A percentile compares a stretch with the other conserved stretches of the same genome.
These are phyloP conservation scores for Casuarius casuarius DNA, from an alignment of 2,113 vertebrate species.

Conservation along the genomic window DNA sequence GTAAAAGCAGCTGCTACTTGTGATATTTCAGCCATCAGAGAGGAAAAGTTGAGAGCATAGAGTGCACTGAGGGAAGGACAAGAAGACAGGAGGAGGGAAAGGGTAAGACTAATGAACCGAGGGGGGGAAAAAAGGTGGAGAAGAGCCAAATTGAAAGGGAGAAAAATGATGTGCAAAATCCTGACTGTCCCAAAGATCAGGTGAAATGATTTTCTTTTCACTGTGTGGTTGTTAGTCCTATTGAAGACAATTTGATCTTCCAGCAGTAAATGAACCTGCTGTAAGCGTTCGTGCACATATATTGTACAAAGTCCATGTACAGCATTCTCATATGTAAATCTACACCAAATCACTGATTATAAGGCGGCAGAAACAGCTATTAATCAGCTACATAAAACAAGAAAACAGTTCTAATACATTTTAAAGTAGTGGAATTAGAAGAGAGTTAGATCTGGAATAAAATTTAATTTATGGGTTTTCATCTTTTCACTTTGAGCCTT, in stretches of 20 bases:
- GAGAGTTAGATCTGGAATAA: neutral
- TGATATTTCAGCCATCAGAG: neutral
- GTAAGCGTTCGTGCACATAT: neutral
- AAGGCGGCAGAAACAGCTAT: neutral
- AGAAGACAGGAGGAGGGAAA: neutral
- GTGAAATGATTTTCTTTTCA: neutral
- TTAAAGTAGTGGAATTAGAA: neutral
- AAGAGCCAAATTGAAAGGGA: neutral
- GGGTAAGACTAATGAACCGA: neutral
- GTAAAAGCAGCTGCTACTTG: neutral
- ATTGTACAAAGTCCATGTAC: neutral
- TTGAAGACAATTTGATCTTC: neutral
- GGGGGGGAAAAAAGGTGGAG: neutral
- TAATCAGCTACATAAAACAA: neutral
- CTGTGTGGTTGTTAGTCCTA: neutral
- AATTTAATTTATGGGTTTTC: neutral
- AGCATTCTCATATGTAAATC: neutral
- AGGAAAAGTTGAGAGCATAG: neutral
- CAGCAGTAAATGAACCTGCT: neutral
- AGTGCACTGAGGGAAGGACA: fast-evolving
- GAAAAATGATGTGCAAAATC: neutral
- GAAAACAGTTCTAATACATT: neutral
- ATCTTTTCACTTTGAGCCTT: neutral
- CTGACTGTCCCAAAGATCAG: neutral
- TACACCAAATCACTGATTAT: neutral